Evolutionary conservation across 2,888 invertebrate species (phyloP).

Genomic region (Ditylenchus weischeri): DNA sequence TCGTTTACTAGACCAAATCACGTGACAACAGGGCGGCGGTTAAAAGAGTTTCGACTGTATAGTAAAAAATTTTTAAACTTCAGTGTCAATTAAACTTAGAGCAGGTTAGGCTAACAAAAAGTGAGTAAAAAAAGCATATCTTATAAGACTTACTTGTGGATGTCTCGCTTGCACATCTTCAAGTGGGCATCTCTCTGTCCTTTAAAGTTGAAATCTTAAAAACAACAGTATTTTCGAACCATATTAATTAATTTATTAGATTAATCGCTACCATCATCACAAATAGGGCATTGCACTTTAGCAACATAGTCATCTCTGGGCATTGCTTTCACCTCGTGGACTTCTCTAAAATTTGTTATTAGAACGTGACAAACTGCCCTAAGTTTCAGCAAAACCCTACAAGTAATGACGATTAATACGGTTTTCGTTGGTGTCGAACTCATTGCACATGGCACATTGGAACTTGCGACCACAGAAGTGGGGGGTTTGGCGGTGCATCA

Average conservation of each 20-base stretch:
- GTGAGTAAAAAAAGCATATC: not conserved
- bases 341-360: conserved; percentile 29
- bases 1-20: too few species aligned
- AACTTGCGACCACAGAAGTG: conserved; percentile 45
- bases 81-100: too few species aligned
- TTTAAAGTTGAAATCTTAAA: conserved; percentile 20
- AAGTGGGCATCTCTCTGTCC: conserved; percentile 41
- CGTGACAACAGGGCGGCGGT: too few species aligned
- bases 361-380: too few species aligned
- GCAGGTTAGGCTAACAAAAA: too few species aligned
- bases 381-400: conserved; percentile 31
- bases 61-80: too few species aligned
- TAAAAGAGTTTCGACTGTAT: too few species aligned
- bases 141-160: conserved; percentile 37
- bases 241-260: too few species aligned
- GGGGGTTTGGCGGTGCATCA: conserved; percentile 42
- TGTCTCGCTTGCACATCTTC: conserved; percentile 50
- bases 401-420: conserved; percentile 50
- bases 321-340: conserved; percentile 45
- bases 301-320: conserved; percentile 43
- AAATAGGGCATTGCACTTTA: conserved; percentile 52
- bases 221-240: too few species aligned
- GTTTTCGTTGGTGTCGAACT: conserved; percentile 52
- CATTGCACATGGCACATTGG: conserved; percentile 52
- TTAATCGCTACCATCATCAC: conserved; percentile 53